Conservation (phyloP, 2,113 vertebrate species). For the Machaerirhynchus nigripectus region DNA sequence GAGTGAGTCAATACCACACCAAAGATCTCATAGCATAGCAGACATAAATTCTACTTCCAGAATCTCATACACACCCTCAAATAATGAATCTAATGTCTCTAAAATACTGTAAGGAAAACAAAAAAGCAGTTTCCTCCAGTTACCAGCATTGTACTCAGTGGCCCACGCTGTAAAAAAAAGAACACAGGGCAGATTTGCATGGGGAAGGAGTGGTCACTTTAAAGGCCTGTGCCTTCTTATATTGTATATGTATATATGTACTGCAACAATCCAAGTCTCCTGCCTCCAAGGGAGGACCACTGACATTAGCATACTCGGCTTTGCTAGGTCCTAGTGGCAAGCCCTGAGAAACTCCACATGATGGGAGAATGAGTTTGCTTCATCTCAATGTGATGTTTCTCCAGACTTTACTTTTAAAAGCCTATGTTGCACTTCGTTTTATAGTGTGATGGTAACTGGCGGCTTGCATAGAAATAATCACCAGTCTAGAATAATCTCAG, state of each 20-base stretch:
- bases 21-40: conserved; percentile 36
- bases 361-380: neutral
- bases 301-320: neutral
- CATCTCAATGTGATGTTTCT: neutral
- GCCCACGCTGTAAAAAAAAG: neutral
- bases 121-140: neutral
- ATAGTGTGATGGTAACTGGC: neutral
- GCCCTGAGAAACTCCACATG: neutral
- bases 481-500: neutral
- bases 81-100: conserved; percentile 9
- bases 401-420: neutral
- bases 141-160: neutral
- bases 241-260: neutral
- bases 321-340: neutral
- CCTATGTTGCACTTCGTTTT: neutral
- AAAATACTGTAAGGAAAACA: neutral
- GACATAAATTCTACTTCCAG: conserved; percentile 37
- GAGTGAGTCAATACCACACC: conserved; percentile 55
- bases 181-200: neutral
- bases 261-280: neutral
- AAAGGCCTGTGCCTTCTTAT: neutral
- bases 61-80: conserved; percentile 40
- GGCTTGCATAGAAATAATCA: neutral
- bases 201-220: neutral
- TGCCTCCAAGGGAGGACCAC: neutral